These are phyloP conservation scores for Amorpha juglandis DNA, from an alignment of 2,888 invertebrate species.

Conservation along the genomic window DNA sequence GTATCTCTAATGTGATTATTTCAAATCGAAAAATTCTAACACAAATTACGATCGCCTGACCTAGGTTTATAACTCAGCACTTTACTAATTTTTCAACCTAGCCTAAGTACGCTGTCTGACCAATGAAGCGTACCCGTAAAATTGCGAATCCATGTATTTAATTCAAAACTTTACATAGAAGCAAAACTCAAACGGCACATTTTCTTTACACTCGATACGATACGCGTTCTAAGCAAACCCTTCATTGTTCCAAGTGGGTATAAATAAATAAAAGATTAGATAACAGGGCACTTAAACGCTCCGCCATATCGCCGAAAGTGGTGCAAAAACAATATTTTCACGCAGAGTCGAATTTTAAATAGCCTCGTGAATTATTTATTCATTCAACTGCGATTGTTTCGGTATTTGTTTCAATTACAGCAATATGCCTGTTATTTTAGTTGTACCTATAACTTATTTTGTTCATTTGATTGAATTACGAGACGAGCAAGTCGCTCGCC, in stretches of 20 bases:
- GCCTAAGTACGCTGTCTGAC: no score
- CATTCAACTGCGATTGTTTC: slow-evolving; percentile 35
- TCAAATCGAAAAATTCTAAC: no score
- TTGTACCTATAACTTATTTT: no score
- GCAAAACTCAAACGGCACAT: background rate
- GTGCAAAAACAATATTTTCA: slow-evolving; percentile 47
- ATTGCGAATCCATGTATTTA: background rate
- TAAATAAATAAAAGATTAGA: slow-evolving; percentile 53
- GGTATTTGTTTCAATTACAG: slow-evolving; percentile 28
- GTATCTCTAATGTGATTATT: no score
- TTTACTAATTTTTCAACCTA: no score
- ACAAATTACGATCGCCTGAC: no score
- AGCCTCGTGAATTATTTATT: slow-evolving; percentile 47
- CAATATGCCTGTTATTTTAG: no score
- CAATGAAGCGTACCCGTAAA: background rate
- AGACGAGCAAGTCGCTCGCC: no score
- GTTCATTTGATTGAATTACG: no score
- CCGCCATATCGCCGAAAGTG: slow-evolving; percentile 41
- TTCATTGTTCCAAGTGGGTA: slow-evolving; percentile 33
- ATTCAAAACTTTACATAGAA: background rate
- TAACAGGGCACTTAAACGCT: slow-evolving; percentile 43
- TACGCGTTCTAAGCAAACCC: background rate
- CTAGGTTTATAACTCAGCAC: no score
- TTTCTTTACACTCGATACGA: background rate
- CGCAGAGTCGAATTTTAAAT: slow-evolving; percentile 43